phyloP scores from a whole-genome alignment of 2,113 vertebrate species.

The Chlorodrepanis virens region DNA sequence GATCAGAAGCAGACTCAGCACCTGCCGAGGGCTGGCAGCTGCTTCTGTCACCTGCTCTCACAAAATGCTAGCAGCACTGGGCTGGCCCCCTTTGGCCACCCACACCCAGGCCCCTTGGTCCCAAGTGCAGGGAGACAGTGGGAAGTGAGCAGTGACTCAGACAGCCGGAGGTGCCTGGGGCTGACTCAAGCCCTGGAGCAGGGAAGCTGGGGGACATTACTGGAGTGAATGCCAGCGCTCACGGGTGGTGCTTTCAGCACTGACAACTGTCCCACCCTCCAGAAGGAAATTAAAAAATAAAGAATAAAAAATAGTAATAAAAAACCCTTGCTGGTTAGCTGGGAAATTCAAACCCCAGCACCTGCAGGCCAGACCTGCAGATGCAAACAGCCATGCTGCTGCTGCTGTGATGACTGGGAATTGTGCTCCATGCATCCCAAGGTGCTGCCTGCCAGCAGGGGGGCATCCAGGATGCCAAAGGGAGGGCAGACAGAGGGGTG shows the following conservation, averaged over 20 bases:
- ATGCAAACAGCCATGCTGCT: background rate
- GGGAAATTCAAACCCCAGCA: background rate
- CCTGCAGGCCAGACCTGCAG: background rate
- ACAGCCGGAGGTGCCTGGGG: background rate
- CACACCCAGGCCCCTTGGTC: accelerated
- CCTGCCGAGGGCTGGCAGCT: background rate
- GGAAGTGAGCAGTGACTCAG: background rate
- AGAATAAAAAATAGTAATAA: background rate
- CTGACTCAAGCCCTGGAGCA: background rate
- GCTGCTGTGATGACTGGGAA: accelerated
- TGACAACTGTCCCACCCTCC: background rate
- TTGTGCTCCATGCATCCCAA: accelerated
- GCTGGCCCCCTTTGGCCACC: background rate
- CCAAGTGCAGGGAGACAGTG: background rate
- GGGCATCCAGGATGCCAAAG: background rate
- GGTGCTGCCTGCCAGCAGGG: background rate
- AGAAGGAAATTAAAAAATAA: background rate
- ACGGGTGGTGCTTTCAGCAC: background rate
- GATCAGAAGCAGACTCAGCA: background rate
- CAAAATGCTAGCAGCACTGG: background rate
- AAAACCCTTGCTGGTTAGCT: background rate
- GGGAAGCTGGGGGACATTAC: background rate
- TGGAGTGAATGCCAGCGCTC: background rate
- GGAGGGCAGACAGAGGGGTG: accelerated
- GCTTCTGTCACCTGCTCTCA: background rate